phyloP scores from a whole-genome alignment of 2,888 invertebrate species.

The Sesamia inferens region DNA sequence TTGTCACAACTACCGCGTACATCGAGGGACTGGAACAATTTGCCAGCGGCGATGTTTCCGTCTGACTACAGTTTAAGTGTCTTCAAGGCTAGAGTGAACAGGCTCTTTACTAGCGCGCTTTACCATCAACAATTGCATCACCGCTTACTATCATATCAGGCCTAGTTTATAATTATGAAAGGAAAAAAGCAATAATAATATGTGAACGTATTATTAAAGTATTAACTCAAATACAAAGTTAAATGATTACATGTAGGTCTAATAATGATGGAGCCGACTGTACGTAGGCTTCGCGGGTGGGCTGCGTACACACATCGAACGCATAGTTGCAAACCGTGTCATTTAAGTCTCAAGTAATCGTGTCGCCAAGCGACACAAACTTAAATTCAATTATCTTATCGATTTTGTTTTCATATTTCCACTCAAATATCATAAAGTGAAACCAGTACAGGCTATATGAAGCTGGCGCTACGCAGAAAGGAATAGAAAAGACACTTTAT shows the following conservation, averaged over 20 bases:
- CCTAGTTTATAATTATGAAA: too few species aligned
- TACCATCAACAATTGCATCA: too few species aligned
- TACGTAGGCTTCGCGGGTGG: slow-evolving; percentile 68
- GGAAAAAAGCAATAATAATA: too few species aligned
- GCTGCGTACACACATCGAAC: slow-evolving; percentile 62
- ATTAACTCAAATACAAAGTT: slow-evolving; percentile 47
- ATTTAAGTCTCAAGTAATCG: slow-evolving; percentile 67
- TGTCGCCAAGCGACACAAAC: slow-evolving; percentile 54
- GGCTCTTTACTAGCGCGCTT: too few species aligned
- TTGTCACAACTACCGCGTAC: too few species aligned
- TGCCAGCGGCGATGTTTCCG: too few species aligned
- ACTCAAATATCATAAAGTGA: slow-evolving; percentile 53
- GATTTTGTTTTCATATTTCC: slow-evolving; percentile 56
- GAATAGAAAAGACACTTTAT: slow-evolving; percentile 64
- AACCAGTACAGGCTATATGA: slow-evolving; percentile 20
- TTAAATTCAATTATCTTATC: slow-evolving; percentile 58
- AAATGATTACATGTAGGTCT: slow-evolving; percentile 51
- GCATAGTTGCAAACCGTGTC: slow-evolving; percentile 67
- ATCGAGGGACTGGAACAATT: too few species aligned
- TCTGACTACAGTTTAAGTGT: too few species aligned
- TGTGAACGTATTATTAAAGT: slow-evolving; percentile 40
- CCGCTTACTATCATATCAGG: too few species aligned
- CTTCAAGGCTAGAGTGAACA: too few species aligned
- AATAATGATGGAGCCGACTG: slow-evolving; percentile 54
- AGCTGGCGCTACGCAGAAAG: slow-evolving; percentile 28